Base-by-base conservation (phyloP, 2,113 vertebrate genomes). In the Maccullochella peelii region DNA sequence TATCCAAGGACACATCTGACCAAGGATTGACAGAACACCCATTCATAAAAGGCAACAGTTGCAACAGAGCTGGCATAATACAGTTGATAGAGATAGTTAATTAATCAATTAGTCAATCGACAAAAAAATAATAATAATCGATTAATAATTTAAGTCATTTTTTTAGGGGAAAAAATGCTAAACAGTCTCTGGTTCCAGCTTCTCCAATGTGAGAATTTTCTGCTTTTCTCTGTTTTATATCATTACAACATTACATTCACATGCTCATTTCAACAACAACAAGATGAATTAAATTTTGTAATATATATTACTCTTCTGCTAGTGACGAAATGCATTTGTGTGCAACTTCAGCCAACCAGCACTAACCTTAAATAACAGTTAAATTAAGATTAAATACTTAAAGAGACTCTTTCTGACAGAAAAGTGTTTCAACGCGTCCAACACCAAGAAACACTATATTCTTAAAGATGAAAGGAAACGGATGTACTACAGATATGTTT, bases 401-500 rank as follows among this genome's bases (percentile, higher is more conserved):
- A 6, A 55, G 16, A 58, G 5, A 8, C 44, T 57, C 36, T 42
- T 50, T 70, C 30, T 75, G 62, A 44, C 52, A 20, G 58, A 16
- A 36, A 33, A 44, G 30, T 38, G 21, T 58, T 84, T 71, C 73
- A 66, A 30, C 2, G 14, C 57, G 59, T 66, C 33, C 61, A 63
- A 72, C 20, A 69, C 47, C 25, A 55, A 82, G 21, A 65, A 71
- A 84, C 18, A 49, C 15, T 9, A 44, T 59, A 65, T 55, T 86
- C 30, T n/a, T n/a, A n/a, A n/a, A n/a, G n/a, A n/a, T n/a, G n/a
- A n/a, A n/a, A n/a, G n/a, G n/a, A n/a, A n/a, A 68, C 77, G 80
- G 85, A 83, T 79, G 72, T 21, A 71, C 30, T n/a, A 3, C 33
- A 80, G 54, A 77, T 67, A 63, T 55, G 36, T 78, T 83, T 86